Evolutionary conservation across 2,797 vertebrate genomes (phyloP), one percentile per base, ranked within the genome.

Genomic region (Pangasius mekongensis): DNA sequence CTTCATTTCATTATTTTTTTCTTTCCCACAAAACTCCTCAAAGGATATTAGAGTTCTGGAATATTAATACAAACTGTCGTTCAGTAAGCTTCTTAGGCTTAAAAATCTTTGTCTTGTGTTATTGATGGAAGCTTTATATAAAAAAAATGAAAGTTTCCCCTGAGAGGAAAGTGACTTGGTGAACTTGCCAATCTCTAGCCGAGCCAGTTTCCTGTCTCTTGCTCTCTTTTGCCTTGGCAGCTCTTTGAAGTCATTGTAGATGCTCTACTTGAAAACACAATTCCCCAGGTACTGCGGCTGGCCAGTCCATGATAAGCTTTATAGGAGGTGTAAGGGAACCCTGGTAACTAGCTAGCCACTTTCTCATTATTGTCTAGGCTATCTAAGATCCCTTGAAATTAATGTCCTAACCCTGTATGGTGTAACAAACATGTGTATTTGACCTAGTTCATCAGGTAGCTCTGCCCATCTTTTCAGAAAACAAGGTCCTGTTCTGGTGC

Each of bases 181-280:
- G 88, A 90, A 91, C 87, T 69, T 85, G 67, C 27, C 54, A 86
- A 83, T 52, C 88, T 92, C 92, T 93, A 92, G 90, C 92, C 92
- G 91, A 89, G 92, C 83, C 27, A 1, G 89, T 87, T 94, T 95
- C 94, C 94, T 93, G 92, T 86, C 85, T 74, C 84, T 78, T 60
- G 69, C 60, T 60, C 84, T 80, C 88, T 85, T 52, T 83, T 90
- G 30, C 78, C 47, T 87, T 80, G 89, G 91, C 88, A 85, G 82
- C 91, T 77, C 93, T 94, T 93, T 94, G 85, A 93, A 94, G 93
- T 92, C 93, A 94, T 93, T 95, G 94, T 95, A 83, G 91, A 91
- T 74, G 89, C 90, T 89, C 88, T 91, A 90, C 49, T 58, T 22
- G 91, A 91, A 93, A 95, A 94, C 92, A 94, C 92, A 94, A 94